Evolutionary conservation across 2,113 vertebrate species (phyloP), one percentile per base, ranked within the genome.

Genomic region (Shinisaurus crocodilurus): DNA sequence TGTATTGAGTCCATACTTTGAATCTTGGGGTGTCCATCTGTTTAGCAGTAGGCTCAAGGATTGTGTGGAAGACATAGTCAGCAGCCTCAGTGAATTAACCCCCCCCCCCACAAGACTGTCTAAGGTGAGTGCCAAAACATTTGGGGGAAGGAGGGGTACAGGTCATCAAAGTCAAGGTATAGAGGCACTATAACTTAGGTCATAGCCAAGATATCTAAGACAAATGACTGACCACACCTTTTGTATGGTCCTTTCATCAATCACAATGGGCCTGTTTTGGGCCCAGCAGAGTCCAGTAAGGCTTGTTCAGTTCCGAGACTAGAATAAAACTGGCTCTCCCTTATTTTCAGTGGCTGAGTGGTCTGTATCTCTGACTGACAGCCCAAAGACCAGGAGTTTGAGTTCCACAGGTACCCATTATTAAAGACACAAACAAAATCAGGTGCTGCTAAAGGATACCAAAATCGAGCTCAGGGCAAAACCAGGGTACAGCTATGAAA

Each of bases 81-180:
- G 84, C 7, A 72, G 32, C 32, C 13, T 40, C n/a, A 54, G 27
- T 80, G 69, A 74, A n/a, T 65, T 69, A 43, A n/a, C n/a, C n/a
- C n/a, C 40, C 29, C 45, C 75, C 75, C 45, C 40, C n/a, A n/a
- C 45, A 77, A 77, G 45, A 77, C 43, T 77, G n/a, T n/a, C 54
- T 54, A 54, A 54, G 54, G 16, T 69, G 16, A 8, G 6, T 86
- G n/a, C 13, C 6, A 7, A 32, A 76, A 43, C 13, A 9, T 77
- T 32, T 43, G n/a, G 6, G 91, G 88, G 89, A 95, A 95, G 37
- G 18, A 81, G 48, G 50, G 81, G 54, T 87, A 81, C 43, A 2
- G 76, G 29, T 90, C 67, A 75, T 65, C 18, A 75, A 90, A 29
- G 29, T 67, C 25, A 27, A 4, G 34, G 6, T 25, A 43, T 6